A percentile compares a stretch with the other conserved stretches of the same genome.
phyloP scores from a whole-genome alignment of 2,888 invertebrate genomes.

The Clostera curtula region DNA sequence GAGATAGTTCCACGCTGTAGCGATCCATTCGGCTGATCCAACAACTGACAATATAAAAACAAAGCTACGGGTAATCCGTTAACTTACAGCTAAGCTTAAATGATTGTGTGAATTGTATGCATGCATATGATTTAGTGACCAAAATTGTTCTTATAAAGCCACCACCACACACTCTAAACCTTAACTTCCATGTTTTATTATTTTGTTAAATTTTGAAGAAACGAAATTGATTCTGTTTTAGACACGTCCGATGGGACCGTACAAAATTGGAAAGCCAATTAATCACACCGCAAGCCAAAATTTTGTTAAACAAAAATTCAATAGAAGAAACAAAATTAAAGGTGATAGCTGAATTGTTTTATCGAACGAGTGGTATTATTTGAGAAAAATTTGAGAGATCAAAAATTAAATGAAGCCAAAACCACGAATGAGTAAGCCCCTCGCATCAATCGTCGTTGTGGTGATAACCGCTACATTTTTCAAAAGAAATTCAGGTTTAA shows the following conservation, averaged over 20 bases:
- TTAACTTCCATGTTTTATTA: slow-evolving; percentile 61
- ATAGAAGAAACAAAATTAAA: slow-evolving; percentile 61
- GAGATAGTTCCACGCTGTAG: slow-evolving; percentile 4
- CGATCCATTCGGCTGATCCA: slow-evolving; percentile 31
- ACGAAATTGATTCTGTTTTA: slow-evolving; percentile 35
- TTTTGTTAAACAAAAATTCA: slow-evolving; percentile 62
- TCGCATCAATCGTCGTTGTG: slow-evolving; percentile 33
- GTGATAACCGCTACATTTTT: slow-evolving; percentile 2
- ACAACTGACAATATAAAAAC: slow-evolving; percentile 35
- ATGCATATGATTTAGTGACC: slow-evolving; percentile 70
- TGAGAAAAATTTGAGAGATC: slow-evolving; percentile 31
- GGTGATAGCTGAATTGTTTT: slow-evolving; percentile 66
- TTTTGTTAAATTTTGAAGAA: slow-evolving; percentile 68
- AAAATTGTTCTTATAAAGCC: slow-evolving; percentile 58
- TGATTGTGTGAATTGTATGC: slow-evolving; percentile 63
- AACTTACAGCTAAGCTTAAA: slow-evolving; percentile 62
- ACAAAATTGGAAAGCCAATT: slow-evolving; percentile 58
- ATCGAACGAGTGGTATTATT: slow-evolving; percentile 70
- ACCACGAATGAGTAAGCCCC: slow-evolving; percentile 63
- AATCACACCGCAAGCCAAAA: slow-evolving; percentile 72
- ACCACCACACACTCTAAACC: slow-evolving; percentile 75
- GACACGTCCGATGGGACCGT: slow-evolving; percentile 27
- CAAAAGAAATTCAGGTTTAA: too few species aligned
- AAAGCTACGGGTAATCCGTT: slow-evolving; percentile 48
- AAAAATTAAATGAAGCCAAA: slow-evolving; percentile 69